Conservation (phyloP, 2,888 invertebrate species). For the Drosophila mulleri region DNA sequence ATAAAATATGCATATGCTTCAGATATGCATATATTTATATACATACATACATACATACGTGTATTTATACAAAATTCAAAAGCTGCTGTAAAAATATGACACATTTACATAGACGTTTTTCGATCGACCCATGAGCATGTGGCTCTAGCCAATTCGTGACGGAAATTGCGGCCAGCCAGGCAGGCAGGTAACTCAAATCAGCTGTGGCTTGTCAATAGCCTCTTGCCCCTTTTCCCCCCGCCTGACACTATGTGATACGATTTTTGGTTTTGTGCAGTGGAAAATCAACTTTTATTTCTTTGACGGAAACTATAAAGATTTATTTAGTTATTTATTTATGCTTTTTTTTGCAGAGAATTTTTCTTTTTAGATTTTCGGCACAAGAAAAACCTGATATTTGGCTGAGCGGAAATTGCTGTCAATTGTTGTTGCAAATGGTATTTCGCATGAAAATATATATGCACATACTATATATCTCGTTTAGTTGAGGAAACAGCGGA, state of each 20-base stretch:
- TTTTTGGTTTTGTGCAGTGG: conserved; percentile 19
- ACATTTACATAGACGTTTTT: conserved; percentile 31
- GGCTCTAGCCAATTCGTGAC: conserved; percentile 60
- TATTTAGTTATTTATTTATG: conserved; percentile 26
- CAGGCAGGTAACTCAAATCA: conserved; percentile 53
- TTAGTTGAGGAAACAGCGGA: conserved; percentile 13
- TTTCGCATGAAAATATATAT: neutral
- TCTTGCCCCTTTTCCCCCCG: conserved; percentile 1
- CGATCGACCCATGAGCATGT: conserved; percentile 22
- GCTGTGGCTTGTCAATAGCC: conserved; percentile 59
- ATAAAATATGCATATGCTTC: conserved; percentile 35
- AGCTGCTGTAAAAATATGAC: conserved; percentile 56
- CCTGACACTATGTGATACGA: conserved; percentile 19
- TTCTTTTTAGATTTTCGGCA: conserved; percentile 17
- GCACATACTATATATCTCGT: neutral
- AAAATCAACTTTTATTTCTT: conserved; percentile 57
- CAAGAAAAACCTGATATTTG: conserved; percentile 36
- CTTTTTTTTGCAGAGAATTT: conserved; percentile 38
- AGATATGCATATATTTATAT: conserved; percentile 16
- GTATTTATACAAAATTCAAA: conserved; percentile 22
- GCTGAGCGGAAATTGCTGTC: conserved; percentile 72
- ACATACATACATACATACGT: neutral
- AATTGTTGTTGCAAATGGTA: conserved; percentile 44
- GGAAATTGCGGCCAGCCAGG: conserved; percentile 64
- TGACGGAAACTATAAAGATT: conserved; percentile 74